phyloP scores from a whole-genome alignment of 2,888 invertebrate species.

The Anticlea derivata region DNA sequence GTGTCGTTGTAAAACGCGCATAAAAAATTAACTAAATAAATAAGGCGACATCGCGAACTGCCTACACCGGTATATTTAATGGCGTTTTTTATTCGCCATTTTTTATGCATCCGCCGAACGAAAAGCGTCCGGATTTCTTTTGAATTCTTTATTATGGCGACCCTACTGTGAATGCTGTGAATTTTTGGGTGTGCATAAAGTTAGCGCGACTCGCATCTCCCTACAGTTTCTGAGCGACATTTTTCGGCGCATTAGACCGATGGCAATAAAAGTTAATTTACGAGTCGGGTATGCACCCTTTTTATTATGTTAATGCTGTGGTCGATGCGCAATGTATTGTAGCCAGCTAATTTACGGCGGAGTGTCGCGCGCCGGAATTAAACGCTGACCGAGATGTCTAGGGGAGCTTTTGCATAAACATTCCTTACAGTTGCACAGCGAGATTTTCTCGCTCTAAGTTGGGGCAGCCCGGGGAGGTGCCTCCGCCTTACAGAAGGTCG shows the following conservation, averaged over 20 bases:
- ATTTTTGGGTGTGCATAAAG: slow-evolving; percentile 46
- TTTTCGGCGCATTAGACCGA: slow-evolving; percentile 76
- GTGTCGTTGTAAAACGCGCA: slow-evolving; percentile 32
- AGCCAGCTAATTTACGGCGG: slow-evolving; percentile 61
- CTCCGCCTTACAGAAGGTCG: no score
- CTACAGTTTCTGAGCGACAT: slow-evolving; percentile 40
- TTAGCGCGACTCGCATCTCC: slow-evolving; percentile 3
- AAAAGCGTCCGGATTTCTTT: slow-evolving; percentile 50
- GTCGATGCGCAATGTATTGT: slow-evolving; percentile 50
- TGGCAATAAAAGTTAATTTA: slow-evolving; percentile 79
- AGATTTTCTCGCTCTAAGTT: no score
- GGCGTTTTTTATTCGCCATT: slow-evolving; percentile 51
- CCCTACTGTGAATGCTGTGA: slow-evolving; percentile 43
- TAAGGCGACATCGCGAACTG: slow-evolving; percentile 32
- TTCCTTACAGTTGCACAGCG: no score
- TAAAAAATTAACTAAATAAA: slow-evolving; percentile 39
- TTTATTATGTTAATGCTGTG: slow-evolving; percentile 79
- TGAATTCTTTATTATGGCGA: slow-evolving; percentile 51
- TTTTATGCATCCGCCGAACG: slow-evolving; percentile 47
- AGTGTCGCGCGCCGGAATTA: slow-evolving; percentile 27
- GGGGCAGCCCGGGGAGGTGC: no score
- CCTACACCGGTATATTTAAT: slow-evolving; percentile 51
- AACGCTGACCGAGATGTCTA: slow-evolving; percentile 31
- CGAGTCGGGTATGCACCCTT: slow-evolving; percentile 64
- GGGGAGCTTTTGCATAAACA: neutral